These are phyloP conservation scores for Tetranychus cinnabarinus DNA, from an alignment of 1,140 invertebrate species.

Conservation along the genomic window DNA sequence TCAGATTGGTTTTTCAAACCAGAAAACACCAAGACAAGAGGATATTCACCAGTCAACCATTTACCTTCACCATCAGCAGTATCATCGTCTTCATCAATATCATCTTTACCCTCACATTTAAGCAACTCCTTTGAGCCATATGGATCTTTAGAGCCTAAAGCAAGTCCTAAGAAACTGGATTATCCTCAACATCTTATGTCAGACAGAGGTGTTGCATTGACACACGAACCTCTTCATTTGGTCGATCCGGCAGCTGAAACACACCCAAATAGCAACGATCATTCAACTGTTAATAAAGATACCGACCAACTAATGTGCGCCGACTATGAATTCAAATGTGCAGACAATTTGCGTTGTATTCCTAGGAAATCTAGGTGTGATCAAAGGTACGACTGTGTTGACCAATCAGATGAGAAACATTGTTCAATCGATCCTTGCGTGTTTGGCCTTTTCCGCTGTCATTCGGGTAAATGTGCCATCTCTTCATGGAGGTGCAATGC, in stretches of 20 bases:
- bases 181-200: no score
- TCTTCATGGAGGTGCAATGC: not conserved
- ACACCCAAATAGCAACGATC: no score
- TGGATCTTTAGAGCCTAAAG: not conserved
- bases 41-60: not conserved
- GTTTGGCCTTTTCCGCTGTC: not conserved
- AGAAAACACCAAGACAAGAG: not conserved
- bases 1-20: not conserved
- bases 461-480: not conserved
- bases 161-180: no score
- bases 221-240: no score
- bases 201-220: no score
- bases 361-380: not conserved
- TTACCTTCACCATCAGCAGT: not conserved
- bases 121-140: not conserved
- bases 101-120: no score
- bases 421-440: not conserved
- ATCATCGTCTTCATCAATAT: no score
- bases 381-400: not conserved
- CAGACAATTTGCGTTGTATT: not conserved
- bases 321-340: not conserved
- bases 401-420: not conserved
- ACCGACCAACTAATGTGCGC: not conserved
- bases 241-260: no score
- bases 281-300: no score